Evolutionary conservation across 2,888 invertebrate species (phyloP).

Genomic region (Drosophila dives): DNA sequence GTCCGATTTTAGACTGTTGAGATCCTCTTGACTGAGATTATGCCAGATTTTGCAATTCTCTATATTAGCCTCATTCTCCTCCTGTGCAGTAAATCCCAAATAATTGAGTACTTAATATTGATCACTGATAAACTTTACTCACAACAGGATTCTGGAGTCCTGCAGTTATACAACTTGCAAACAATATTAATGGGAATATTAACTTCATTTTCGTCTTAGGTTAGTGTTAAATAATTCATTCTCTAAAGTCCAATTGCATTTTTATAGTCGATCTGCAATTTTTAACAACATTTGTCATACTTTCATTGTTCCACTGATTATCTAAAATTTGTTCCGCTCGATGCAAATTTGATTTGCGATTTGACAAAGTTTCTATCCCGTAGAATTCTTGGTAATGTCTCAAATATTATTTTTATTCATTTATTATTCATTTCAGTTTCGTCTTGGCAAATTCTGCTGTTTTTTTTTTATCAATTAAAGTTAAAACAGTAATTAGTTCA

Average conservation of each 20-base stretch:
- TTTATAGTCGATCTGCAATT: conserved; percentile 31
- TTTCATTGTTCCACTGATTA: not conserved
- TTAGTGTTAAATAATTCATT: conserved; percentile 30
- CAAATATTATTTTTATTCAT: too few species aligned
- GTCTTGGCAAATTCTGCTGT: too few species aligned
- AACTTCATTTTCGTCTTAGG: conserved; percentile 52
- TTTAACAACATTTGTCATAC: not conserved
- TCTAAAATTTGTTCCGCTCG: conserved; percentile 12
- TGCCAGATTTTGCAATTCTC: conserved; percentile 48
- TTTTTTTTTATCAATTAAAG: not conserved
- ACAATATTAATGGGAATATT: conserved; percentile 40
- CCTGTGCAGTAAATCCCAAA: conserved; percentile 9
- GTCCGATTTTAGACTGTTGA: not conserved
- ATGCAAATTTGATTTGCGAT: conserved; percentile 8
- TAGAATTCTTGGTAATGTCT: too few species aligned
- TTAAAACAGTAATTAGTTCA: not conserved
- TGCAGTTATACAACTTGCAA: conserved; percentile 50
- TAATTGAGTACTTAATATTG: not conserved
- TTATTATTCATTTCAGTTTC: too few species aligned
- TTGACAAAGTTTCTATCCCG: too few species aligned
- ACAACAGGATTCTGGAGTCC: conserved; percentile 33
- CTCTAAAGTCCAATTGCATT: conserved; percentile 18
- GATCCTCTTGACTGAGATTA: conserved; percentile 40
- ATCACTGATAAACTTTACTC: not conserved
- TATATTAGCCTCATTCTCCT: not conserved